A percentile compares a stretch with the other conserved stretches of the same genome.
Conservation (phyloP, 2,113 vertebrate species). For the Coptodon bakossiorum region DNA sequence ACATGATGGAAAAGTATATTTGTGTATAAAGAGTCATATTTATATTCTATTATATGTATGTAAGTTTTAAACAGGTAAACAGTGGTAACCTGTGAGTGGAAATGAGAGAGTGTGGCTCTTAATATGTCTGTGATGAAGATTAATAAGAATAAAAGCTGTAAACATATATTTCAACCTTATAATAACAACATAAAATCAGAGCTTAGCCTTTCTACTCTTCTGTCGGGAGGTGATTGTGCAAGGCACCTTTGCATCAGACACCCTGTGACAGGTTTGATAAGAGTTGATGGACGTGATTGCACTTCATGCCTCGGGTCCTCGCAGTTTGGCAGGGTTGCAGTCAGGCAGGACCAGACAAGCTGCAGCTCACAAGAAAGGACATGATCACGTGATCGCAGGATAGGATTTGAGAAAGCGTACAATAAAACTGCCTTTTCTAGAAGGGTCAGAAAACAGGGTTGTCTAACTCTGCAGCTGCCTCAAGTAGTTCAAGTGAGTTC, state of each 20-base stretch:
- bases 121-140: not conserved
- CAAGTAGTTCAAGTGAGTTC: not conserved
- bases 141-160: not conserved
- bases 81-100: not conserved
- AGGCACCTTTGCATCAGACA: slow-evolving; percentile 27
- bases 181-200: not conserved
- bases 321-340: not conserved
- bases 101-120: not conserved
- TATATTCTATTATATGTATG: not conserved
- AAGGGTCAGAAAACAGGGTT: not conserved
- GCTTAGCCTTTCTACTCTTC: not conserved
- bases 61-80: not conserved
- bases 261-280: slow-evolving; percentile 44
- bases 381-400: slow-evolving; percentile 7
- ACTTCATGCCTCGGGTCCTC: slow-evolving; percentile 36
- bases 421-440: not conserved
- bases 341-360: slow-evolving; percentile 23
- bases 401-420: not conserved
- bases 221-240: slow-evolving; percentile 34
- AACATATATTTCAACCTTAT: not conserved
- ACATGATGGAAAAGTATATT: not conserved
- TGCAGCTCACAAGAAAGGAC: not conserved
- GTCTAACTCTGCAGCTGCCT: not conserved
- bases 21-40: not conserved
- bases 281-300: slow-evolving; percentile 48